Conservation (phyloP, 2,113 vertebrate genomes). For the Notechis scutatus region DNA sequence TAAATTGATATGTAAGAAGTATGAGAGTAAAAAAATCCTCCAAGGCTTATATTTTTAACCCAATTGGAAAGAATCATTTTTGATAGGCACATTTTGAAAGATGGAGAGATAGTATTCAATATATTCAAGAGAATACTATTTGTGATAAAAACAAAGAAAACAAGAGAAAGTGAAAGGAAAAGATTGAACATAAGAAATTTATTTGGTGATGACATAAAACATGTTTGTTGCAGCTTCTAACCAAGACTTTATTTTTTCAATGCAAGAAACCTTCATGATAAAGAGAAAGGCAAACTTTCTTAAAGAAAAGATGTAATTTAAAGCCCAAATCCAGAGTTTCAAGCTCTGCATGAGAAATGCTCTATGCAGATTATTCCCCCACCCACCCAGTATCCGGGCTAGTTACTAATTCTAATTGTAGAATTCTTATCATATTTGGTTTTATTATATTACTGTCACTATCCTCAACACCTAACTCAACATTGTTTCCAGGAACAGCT, state of each 20-base stretch:
- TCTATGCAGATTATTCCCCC: background rate
- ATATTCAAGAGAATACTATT: background rate
- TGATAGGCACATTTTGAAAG: background rate
- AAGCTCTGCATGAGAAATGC: background rate
- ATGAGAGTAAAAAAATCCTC: background rate
- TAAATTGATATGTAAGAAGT: background rate
- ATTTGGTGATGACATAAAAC: background rate
- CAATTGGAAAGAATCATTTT: background rate
- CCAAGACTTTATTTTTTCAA: background rate
- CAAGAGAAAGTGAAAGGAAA: background rate
- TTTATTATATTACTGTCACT: background rate
- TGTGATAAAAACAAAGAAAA: background rate
- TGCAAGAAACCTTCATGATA: background rate
- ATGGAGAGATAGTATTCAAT: background rate
- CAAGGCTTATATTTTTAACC: background rate
- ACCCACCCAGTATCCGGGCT: background rate
- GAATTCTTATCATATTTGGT: background rate
- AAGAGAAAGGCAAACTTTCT: background rate
- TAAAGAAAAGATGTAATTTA: background rate
- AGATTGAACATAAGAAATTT: background rate
- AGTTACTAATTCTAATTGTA: background rate
- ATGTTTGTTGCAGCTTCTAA: background rate
- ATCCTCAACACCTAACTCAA: background rate
- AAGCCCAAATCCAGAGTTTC: background rate
- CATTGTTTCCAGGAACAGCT: background rate